Conservation (phyloP, 2,888 invertebrate species). For the Syritta pipiens region DNA sequence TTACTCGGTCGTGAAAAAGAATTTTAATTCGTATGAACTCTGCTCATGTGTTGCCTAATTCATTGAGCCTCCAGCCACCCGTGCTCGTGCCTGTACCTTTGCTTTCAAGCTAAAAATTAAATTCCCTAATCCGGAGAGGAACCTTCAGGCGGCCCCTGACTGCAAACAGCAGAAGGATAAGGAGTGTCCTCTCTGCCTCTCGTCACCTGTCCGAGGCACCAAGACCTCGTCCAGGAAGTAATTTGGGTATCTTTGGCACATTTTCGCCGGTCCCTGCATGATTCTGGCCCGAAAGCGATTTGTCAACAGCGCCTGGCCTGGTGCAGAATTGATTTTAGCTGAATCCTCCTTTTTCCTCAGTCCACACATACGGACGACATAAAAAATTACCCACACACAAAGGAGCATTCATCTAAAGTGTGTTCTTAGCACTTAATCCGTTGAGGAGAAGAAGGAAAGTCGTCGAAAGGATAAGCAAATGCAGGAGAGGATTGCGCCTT, state of each 20-base stretch:
- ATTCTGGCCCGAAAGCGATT: conserved; percentile 16
- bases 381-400: conserved; percentile 12
- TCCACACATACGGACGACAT: not conserved
- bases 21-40: conserved; percentile 35
- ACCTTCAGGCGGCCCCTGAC: not conserved
- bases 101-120: conserved; percentile 38
- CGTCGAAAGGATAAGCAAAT: conserved; percentile 25
- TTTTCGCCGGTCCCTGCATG: conserved; percentile 16
- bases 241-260: conserved; percentile 35
- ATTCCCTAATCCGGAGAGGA: conserved; percentile 18
- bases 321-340: conserved; percentile 34
- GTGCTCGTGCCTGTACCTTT: conserved; percentile 1
- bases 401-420: conserved; percentile 14
- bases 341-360: not conserved
- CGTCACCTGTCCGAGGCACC: too few relatives aligned
- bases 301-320: conserved; percentile 9
- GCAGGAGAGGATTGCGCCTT: not conserved
- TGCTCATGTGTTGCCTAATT: conserved; percentile 28
- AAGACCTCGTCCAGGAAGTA: conserved; percentile 34
- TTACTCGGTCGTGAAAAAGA: conserved; percentile 20
- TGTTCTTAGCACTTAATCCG: conserved; percentile 9
- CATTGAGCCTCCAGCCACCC: conserved; percentile 1
- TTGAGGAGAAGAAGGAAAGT: conserved; percentile 1
- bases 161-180: not conserved
- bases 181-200: not conserved